phyloP scores from a whole-genome alignment of 2,113 vertebrate genomes.

The Paradisaea rubra region DNA sequence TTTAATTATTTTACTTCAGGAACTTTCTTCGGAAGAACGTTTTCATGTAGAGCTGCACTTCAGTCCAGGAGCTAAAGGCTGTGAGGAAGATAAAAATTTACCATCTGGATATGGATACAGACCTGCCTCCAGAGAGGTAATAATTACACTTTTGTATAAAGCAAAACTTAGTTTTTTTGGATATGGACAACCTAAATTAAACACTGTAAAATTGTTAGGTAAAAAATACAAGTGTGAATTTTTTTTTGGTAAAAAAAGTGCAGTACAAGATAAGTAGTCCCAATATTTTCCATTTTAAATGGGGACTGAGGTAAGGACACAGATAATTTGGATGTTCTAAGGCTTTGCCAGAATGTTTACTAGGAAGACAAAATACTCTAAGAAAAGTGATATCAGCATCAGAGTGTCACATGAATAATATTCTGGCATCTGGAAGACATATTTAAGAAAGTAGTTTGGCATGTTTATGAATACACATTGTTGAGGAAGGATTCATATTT shows the following conservation, averaged over 20 bases:
- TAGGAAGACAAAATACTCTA: neutral
- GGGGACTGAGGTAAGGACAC: neutral
- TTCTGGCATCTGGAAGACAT: neutral
- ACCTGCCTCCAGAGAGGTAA: slow-evolving; percentile 87
- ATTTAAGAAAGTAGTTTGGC: neutral
- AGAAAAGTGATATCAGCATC: neutral
- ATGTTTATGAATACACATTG: neutral
- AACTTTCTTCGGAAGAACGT: slow-evolving; percentile 85
- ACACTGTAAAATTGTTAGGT: neutral
- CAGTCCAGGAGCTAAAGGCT: slow-evolving; percentile 89
- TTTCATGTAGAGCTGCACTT: slow-evolving; percentile 91
- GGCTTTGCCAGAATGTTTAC: neutral
- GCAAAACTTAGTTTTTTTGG: neutral
- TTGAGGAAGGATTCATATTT: neutral
- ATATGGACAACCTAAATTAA: neutral
- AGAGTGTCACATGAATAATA: neutral
- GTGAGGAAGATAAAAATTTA: slow-evolving; percentile 88
- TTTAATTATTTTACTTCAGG: slow-evolving; percentile 64
- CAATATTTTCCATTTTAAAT: neutral
- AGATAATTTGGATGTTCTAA: neutral
- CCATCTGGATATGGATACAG: slow-evolving; percentile 88
- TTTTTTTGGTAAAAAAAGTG: neutral
- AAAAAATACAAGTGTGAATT: neutral
- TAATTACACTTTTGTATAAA: neutral
- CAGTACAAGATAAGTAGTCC: neutral